Evolutionary conservation across 1,140 invertebrate species (phyloP).

Genomic region (Geopemphigus sp.): DNA sequence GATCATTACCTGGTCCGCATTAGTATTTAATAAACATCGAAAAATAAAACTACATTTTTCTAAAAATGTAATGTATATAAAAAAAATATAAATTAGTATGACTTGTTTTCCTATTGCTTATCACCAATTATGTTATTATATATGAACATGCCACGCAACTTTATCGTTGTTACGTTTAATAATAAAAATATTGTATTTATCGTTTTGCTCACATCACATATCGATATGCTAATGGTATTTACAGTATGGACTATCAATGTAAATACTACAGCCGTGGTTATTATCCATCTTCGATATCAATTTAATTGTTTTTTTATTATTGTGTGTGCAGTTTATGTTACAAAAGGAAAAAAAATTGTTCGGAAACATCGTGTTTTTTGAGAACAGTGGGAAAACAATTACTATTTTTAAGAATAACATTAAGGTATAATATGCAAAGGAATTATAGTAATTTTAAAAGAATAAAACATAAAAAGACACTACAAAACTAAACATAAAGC

Average conservation of each 20-base stretch:
- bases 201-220: background rate
- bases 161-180: background rate
- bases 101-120: background rate
- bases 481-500: no score
- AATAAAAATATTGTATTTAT: background rate
- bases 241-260: no score
- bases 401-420: background rate
- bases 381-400: no score
- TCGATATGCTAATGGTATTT: no score
- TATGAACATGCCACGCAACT: background rate
- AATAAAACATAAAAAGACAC: no score
- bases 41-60: background rate
- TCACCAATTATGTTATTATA: background rate
- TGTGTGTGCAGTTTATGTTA: no score
- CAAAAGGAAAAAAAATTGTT: background rate
- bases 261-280: no score
- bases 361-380: background rate
- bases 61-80: background rate
- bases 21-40: background rate
- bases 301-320: background rate
- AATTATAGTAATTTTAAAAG: no score
- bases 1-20: no score
- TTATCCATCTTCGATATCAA: background rate
- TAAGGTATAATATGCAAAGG: background rate
- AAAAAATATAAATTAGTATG: constrained; percentile 6